phyloP scores from a whole-genome alignment of 2,797 vertebrate species.

The Sphaeramia orbicularis region DNA sequence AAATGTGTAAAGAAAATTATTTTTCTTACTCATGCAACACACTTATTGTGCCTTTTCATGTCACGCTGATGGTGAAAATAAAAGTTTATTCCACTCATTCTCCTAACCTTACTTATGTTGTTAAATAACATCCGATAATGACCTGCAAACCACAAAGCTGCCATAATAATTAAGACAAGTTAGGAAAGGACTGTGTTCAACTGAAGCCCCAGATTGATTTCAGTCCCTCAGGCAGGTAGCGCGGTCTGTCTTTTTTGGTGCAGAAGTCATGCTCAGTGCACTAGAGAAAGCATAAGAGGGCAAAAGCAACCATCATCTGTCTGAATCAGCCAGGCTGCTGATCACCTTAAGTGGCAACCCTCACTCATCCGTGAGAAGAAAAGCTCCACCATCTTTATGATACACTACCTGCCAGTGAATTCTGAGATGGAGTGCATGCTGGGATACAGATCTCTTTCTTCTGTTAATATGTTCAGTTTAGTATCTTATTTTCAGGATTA shows the following conservation, averaged over 20 bases:
- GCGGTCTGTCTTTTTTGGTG: neutral
- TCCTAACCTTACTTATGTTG: too few species aligned
- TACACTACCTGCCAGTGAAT: conserved; percentile 17
- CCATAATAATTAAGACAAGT: too few species aligned
- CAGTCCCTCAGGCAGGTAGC: neutral
- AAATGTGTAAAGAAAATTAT: too few species aligned
- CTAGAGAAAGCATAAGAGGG: conserved; percentile 1
- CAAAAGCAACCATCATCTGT: conserved; percentile 7
- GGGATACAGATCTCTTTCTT: neutral
- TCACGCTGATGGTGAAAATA: too few species aligned
- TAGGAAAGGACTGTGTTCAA: neutral
- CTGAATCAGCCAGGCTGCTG: conserved; percentile 26
- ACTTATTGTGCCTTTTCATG: too few species aligned
- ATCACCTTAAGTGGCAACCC: conserved; percentile 36
- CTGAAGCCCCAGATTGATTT: neutral
- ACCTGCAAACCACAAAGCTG: too few species aligned
- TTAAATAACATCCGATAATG: too few species aligned
- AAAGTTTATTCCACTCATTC: too few species aligned
- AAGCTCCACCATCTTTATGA: conserved; percentile 25
- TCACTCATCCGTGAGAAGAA: conserved; percentile 21
- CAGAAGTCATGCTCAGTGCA: conserved; percentile 19
- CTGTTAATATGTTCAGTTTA: neutral
- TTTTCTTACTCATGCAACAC: too few species aligned
- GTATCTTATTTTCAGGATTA: neutral
- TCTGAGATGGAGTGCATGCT: conserved; percentile 11